Base-by-base conservation (phyloP, 2,797 vertebrate genomes). In the Acipenser transmontanus region DNA sequence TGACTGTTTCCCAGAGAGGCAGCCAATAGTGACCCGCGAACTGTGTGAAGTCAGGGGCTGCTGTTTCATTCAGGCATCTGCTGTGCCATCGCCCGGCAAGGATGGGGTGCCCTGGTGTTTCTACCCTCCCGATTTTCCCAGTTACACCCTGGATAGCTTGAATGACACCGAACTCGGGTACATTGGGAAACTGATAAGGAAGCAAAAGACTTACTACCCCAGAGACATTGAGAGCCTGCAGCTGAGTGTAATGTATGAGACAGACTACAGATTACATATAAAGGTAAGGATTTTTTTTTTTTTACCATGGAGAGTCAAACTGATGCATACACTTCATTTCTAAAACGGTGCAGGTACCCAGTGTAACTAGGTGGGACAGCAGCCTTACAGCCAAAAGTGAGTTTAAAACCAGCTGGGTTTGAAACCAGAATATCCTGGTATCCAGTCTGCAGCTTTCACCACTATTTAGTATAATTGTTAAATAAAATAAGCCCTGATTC, bases 101-200 rank as follows among this genome's bases (percentile, higher is more conserved):
- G 82, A 50, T 0, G 89, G 91, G 0, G 79, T 93, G 59, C 94
- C 94, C 0, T 95, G 93, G 93, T 95, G 94, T 76, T 96, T 94
- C 78, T 96, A 95, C 73, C 86, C 93, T 1, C 73, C 76, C 0
- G 84, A 86, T 56, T 96, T 92, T 68, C 89, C 93, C n/a, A 93
- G 89, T 8, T 96, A 96, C 67, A 66, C 74, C 0, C 71, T 95
- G 12, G 78, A 84, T 62, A 85, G 83, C 1, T 14, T 87, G 3
- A 87, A 86, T 0, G 78, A 89, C 68, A 92, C 91, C 0, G 71
- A 74, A 0, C 69, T 89, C 68, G 93, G 94, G 8, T 70, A 86
- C 76, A 84, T 71, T n/a, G 93, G 84, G 10, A 63, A 66, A 0
- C 89, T 96, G 4, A 78, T 84, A 0, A 84, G 82, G 66, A 76